Percentiles rank a stretch among this genome's conserved stretches.
Conservation (phyloP, 2,888 invertebrate genomes). For the Drosophila neonasuta region DNA sequence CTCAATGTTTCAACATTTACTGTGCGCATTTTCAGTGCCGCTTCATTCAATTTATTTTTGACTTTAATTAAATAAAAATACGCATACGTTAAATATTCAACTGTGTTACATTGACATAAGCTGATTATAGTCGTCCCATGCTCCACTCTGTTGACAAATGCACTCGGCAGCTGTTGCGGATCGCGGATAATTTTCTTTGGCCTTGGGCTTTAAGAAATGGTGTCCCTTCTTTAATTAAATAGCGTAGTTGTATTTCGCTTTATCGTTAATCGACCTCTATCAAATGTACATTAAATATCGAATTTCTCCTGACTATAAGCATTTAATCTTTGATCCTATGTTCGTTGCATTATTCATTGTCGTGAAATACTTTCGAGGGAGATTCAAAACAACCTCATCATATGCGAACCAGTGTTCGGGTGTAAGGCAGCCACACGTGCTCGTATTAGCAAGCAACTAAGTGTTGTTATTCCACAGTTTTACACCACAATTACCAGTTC, state of each 20-base stretch:
- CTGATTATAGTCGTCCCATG: constrained; percentile 48
- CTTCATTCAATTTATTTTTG: constrained; percentile 64
- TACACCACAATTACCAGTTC: constrained; percentile 74
- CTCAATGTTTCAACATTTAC: constrained; percentile 50
- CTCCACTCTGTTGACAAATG: constrained; percentile 12
- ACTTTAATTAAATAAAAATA: constrained; percentile 75
- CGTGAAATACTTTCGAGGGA: background rate
- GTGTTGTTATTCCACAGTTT: constrained; percentile 76
- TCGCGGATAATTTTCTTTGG: constrained; percentile 1
- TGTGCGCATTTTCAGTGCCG: constrained; percentile 56
- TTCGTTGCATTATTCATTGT: background rate
- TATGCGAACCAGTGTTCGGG: constrained; percentile 35
- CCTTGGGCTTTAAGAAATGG: background rate
- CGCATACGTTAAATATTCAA: constrained; percentile 44
- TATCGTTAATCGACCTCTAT: background rate
- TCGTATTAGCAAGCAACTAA: constrained; percentile 71
- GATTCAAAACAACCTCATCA: constrained; percentile 13
- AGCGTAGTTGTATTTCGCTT: background rate
- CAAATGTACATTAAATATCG: background rate
- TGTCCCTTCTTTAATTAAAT: constrained; percentile 3
- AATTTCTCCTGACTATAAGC: background rate
- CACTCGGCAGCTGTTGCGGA: constrained; percentile 22
- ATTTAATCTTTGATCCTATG: background rate
- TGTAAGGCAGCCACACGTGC: constrained; percentile 62
- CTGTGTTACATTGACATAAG: constrained; percentile 50